Percentiles rank a stretch among this genome's conserved stretches.
Evolutionary conservation across 2,888 invertebrate genomes (phyloP).

Genomic region (Chymomyza procnemis): DNA sequence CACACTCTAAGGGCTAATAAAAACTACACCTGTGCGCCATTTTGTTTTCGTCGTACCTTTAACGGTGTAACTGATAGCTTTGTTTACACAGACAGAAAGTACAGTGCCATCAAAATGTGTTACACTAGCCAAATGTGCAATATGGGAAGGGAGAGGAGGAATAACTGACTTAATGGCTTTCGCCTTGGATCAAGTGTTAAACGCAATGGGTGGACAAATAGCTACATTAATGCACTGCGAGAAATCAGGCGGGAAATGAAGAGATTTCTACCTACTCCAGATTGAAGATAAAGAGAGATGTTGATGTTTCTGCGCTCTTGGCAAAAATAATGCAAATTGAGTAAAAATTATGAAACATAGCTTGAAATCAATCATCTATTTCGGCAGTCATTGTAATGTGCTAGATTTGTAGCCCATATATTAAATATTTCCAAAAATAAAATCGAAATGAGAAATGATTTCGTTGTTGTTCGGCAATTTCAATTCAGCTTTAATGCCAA

Average conservation of each 20-base stretch:
- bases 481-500: not conserved
- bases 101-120: not conserved
- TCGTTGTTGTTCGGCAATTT: not conserved
- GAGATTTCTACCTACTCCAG: too few relatives aligned
- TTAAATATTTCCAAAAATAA: not conserved
- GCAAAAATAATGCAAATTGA: too few relatives aligned
- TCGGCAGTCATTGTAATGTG: not conserved
- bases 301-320: too few relatives aligned
- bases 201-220: not conserved
- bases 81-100: not conserved
- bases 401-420: not conserved
- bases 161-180: not conserved
- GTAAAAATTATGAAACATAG: too few relatives aligned
- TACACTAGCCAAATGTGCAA: not conserved
- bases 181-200: not conserved
- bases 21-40: not conserved
- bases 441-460: too few relatives aligned
- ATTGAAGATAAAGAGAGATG: too few relatives aligned
- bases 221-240: not conserved
- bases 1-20: not conserved
- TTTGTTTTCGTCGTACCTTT: not conserved
- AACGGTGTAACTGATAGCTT: conserved; percentile 2
- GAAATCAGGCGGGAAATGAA: not conserved
- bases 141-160: not conserved
- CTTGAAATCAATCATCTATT: too few relatives aligned